Evolutionary conservation across 2,113 vertebrate genomes (phyloP).

Genomic region (Arizona elegans): DNA sequence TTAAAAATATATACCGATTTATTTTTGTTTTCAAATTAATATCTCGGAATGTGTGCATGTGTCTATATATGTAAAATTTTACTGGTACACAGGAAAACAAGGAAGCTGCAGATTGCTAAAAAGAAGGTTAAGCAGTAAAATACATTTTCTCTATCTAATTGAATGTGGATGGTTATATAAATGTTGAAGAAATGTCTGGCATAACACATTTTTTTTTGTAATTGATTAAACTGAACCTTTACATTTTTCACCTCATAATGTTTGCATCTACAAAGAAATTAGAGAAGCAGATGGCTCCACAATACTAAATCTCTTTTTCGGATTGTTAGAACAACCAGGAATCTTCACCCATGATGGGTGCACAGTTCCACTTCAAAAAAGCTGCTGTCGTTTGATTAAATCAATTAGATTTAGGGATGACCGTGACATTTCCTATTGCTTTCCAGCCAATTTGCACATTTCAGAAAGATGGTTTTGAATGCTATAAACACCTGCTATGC

Average conservation of each 20-base stretch:
- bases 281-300: neutral
- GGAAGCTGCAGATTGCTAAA: neutral
- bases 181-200: neutral
- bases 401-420: neutral
- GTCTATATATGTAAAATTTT: neutral
- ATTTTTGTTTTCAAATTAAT: neutral
- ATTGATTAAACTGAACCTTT: neutral
- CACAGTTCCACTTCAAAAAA: neutral
- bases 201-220: neutral
- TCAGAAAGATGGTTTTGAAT: constrained; percentile 32
- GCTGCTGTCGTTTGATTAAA: constrained; percentile 3
- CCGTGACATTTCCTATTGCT: constrained; percentile 13
- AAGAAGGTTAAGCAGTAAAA: neutral
- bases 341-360: neutral
- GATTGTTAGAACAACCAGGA: neutral
- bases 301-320: neutral
- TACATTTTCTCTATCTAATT: neutral
- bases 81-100: neutral
- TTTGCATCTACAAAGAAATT: neutral
- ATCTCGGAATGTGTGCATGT: neutral
- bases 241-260: neutral
- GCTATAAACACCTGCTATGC: constrained; percentile 28
- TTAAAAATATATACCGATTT: neutral
- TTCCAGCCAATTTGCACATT: constrained; percentile 39
- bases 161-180: neutral